Evolutionary conservation across 2,797 vertebrate species (phyloP).

Genomic region (Crenuchus spilurus): DNA sequence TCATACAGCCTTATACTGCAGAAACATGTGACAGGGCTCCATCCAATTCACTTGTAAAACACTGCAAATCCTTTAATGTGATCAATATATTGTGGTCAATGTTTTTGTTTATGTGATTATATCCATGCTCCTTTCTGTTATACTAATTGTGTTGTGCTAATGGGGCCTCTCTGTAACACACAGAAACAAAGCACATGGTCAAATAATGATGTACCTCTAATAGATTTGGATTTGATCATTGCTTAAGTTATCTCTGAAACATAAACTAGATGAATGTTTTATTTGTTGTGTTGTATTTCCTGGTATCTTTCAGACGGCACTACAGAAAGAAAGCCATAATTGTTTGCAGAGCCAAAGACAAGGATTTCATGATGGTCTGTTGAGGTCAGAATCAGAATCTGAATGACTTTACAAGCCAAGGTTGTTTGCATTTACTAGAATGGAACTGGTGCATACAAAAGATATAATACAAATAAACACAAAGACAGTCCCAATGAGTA

Average conservation of each 20-base stretch:
- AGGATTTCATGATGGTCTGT: not conserved
- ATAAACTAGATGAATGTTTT: not conserved
- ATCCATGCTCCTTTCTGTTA: not conserved
- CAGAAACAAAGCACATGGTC: not conserved
- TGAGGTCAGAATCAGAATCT: not conserved
- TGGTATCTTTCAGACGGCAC: not conserved
- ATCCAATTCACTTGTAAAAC: constrained; percentile 2
- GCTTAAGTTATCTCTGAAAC: not conserved
- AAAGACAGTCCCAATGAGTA: no score
- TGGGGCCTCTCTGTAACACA: not conserved
- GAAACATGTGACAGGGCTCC: not conserved
- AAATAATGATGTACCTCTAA: not conserved
- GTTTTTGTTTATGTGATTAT: not conserved
- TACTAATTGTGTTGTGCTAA: not conserved
- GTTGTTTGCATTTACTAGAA: not conserved
- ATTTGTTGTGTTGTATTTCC: no score
- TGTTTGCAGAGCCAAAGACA: not conserved
- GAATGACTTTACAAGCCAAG: not conserved
- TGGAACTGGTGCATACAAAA: no score
- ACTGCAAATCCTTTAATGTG: not conserved
- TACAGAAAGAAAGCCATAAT: not conserved
- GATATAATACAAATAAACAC: no score
- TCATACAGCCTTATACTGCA: not conserved
- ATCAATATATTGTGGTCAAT: not conserved
- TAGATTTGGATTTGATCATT: constrained; percentile 9